A percentile compares a stretch with the other conserved stretches of the same genome.
phyloP scores from a whole-genome alignment of 1,140 invertebrate species.

The Meloidogyne hapla region DNA sequence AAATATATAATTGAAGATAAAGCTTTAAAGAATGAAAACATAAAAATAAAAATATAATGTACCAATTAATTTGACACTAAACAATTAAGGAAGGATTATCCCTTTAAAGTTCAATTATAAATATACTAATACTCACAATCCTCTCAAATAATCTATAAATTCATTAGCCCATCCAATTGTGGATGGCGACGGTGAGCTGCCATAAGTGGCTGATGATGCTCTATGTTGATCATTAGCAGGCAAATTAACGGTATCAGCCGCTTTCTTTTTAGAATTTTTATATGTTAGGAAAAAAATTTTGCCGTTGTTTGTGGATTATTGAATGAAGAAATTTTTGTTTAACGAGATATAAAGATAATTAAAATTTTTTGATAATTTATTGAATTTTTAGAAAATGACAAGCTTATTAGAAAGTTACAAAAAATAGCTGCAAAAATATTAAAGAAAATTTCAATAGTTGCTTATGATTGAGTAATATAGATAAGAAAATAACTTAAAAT shows the following conservation, averaged over 20 bases:
- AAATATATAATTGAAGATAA: background rate
- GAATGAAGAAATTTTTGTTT: too few relatives aligned
- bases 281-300: background rate
- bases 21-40: background rate
- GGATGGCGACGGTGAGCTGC: background rate
- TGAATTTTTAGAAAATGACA: too few relatives aligned
- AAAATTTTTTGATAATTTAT: too few relatives aligned
- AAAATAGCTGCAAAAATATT: background rate
- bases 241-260: background rate
- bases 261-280: background rate
- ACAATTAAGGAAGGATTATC: too few relatives aligned
- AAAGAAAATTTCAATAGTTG: background rate
- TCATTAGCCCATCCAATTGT: slow-evolving; percentile 2
- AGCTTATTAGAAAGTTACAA: too few relatives aligned
- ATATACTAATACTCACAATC: background rate
- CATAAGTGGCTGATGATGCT: background rate
- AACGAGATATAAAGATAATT: too few relatives aligned
- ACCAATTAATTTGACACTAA: too few relatives aligned
- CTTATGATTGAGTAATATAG: background rate
- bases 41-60: background rate
- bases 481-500: background rate
- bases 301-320: background rate
- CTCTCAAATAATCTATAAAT: background rate
- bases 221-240: background rate
- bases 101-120: too few relatives aligned